A percentile compares a stretch with the other conserved stretches of the same genome.
phyloP scores from a whole-genome alignment of 1,140 invertebrate species.

The Ephestia elutella region DNA sequence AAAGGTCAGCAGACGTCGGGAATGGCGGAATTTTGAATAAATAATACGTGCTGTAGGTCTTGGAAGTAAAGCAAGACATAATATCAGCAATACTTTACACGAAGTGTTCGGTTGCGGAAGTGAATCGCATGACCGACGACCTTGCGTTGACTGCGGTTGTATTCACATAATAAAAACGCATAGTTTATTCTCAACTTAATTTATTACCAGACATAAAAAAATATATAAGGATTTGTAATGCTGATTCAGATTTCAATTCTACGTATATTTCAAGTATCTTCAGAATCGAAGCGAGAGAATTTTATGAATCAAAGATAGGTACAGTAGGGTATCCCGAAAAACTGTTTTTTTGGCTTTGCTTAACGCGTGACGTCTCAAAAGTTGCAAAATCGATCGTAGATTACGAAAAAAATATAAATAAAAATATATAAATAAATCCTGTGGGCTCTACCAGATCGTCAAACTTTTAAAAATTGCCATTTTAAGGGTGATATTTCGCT shows the following conservation, averaged over 20 bases:
- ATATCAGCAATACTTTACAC: not conserved
- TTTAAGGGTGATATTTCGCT: no score
- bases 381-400: no score
- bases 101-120: slow-evolving; percentile 49
- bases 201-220: not conserved
- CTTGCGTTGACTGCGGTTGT: slow-evolving; percentile 32
- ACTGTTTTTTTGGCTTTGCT: no score
- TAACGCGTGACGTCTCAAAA: no score
- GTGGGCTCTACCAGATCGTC: no score
- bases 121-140: slow-evolving; percentile 39
- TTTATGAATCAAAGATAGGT: no score
- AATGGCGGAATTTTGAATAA: not conserved
- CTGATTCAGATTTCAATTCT: not conserved
- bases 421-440: no score
- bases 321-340: no score
- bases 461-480: no score
- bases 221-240: not conserved
- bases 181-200: slow-evolving; percentile 7
- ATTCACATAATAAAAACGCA: slow-evolving; percentile 28
- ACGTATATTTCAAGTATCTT: no score
- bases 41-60: not conserved
- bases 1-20: not conserved
- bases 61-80: not conserved
- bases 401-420: no score
- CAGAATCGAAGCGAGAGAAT: no score